Conservation (phyloP, 2,797 vertebrate genomes). For the Cichlasoma orientale region DNA sequence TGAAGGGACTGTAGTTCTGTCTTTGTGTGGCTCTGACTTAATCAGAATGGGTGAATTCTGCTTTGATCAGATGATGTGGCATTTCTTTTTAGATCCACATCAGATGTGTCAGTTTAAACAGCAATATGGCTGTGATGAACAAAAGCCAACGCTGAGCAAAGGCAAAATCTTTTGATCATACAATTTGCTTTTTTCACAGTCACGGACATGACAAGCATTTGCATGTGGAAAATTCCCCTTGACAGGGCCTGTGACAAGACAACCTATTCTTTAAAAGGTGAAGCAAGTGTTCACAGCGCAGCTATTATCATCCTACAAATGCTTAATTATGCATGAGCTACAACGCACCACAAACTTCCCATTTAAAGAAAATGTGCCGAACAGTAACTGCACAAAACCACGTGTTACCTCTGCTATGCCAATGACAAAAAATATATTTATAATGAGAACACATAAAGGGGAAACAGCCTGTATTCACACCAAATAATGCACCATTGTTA, state of each 20-base stretch:
- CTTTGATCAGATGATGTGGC: constrained; percentile 50
- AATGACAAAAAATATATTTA: not conserved
- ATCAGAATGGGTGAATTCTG: constrained; percentile 36
- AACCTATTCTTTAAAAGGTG: not conserved
- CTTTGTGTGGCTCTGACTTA: constrained; percentile 32
- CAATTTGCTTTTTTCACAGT: constrained; percentile 23
- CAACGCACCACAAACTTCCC: not conserved
- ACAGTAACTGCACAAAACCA: not conserved
- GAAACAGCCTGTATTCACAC: not conserved
- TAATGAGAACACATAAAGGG: not conserved
- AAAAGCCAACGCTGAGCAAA: not conserved
- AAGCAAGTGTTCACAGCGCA: not conserved
- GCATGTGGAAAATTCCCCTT: not conserved
- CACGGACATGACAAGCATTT: constrained; percentile 7
- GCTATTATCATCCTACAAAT: not conserved
- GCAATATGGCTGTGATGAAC: not conserved
- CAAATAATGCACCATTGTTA: not conserved
- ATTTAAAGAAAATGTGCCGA: too few species aligned
- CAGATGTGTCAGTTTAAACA: constrained; percentile 47
- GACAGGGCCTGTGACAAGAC: not conserved
- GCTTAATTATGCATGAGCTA: not conserved
- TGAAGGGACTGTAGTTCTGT: constrained; percentile 19
- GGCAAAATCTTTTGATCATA: constrained; percentile 48
- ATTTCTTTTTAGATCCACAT: constrained; percentile 27
- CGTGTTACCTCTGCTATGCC: not conserved